Evolutionary conservation across 2,888 invertebrate genomes (phyloP).

Genomic region (Ferdinandea cuprea): DNA sequence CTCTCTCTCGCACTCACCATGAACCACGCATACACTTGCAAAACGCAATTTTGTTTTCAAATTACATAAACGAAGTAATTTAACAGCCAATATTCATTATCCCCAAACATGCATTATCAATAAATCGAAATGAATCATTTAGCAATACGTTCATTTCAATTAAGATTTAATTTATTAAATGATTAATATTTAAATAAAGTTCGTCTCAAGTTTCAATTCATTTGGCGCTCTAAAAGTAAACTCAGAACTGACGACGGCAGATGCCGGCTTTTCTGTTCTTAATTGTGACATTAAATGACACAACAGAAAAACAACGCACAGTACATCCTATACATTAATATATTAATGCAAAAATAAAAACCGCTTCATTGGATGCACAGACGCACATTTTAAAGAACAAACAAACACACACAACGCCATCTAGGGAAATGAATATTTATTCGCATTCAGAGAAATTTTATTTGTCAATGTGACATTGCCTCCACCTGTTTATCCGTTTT

Average conservation of each 20-base stretch:
- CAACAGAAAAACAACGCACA: background rate
- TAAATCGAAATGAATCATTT: constrained; percentile 55
- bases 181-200: constrained; percentile 60
- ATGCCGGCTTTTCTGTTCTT: background rate
- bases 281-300: background rate
- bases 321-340: too few species aligned
- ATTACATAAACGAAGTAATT: background rate
- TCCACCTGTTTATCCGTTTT: constrained; percentile 45
- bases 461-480: constrained; percentile 42
- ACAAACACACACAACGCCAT: background rate
- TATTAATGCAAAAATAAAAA: constrained; percentile 3
- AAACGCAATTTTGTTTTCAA: background rate
- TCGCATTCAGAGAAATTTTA: constrained; percentile 43
- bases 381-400: constrained; percentile 29
- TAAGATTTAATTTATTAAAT: constrained; percentile 59
- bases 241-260: constrained; percentile 8
- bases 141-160: constrained; percentile 56
- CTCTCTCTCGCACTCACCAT: too few species aligned
- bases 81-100: constrained; percentile 1
- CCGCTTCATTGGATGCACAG: too few species aligned
- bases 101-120: background rate
- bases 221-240: constrained; percentile 58
- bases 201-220: constrained; percentile 68
- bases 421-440: constrained; percentile 61
- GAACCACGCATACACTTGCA: background rate